Evolutionary conservation across 1,140 invertebrate genomes (phyloP).

Genomic region (Caenorhabditis tropicalis): DNA sequence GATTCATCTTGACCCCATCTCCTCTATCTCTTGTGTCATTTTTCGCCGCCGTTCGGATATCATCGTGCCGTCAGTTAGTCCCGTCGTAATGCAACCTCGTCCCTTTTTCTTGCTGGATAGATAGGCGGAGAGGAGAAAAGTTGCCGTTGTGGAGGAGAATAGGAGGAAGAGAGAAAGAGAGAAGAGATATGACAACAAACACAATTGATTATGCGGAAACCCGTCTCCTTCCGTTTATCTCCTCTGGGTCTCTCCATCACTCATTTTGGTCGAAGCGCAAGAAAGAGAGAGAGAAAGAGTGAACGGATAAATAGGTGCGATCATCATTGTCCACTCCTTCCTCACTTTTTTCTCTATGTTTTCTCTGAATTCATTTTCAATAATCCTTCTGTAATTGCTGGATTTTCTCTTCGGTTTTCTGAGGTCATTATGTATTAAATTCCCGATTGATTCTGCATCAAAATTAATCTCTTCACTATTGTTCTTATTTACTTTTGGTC

Average conservation of each 20-base stretch:
- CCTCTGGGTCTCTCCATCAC: neutral
- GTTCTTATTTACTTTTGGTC: constrained; percentile 11
- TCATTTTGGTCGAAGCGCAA: no score
- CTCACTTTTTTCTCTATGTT: neutral
- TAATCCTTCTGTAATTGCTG: neutral
- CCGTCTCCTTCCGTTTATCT: constrained; percentile 30
- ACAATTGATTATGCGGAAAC: constrained; percentile 42
- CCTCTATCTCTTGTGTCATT: neutral
- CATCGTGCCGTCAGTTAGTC: neutral
- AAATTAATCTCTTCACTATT: neutral
- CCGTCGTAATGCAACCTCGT: neutral
- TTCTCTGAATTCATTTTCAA: neutral
- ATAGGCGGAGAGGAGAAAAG: no score
- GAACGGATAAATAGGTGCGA: constrained; percentile 14
- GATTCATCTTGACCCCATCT: neutral
- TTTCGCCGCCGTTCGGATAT: neutral
- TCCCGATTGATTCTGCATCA: neutral
- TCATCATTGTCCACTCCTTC: neutral
- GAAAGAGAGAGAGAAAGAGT: neutral
- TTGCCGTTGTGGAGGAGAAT: neutral
- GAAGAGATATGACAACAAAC: constrained; percentile 42
- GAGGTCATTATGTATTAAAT: neutral
- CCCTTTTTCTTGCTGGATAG: neutral
- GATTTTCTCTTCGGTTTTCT: neutral
- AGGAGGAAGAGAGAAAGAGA: neutral